Conservation (phyloP, 2,113 vertebrate genomes). For the Misgurnus mizolepis region DNA sequence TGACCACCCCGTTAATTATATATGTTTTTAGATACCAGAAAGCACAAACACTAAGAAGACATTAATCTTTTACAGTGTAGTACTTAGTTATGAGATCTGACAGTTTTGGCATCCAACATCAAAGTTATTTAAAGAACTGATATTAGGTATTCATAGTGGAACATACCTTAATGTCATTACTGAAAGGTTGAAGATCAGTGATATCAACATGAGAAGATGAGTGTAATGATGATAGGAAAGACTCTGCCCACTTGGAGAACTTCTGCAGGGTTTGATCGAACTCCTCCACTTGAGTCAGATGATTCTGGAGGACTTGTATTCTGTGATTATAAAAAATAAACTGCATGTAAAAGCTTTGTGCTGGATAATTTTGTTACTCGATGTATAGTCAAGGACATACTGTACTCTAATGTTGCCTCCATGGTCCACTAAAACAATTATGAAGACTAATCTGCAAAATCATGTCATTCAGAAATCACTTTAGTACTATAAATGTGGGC, state of each 20-base stretch:
- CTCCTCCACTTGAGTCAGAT: constrained; percentile 78
- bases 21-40: no score
- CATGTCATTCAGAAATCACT: no score
- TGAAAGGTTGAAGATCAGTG: constrained; percentile 74
- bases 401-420: no score
- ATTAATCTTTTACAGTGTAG: no score
- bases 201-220: constrained; percentile 80
- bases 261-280: constrained; percentile 84
- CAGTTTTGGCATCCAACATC: no score
- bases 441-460: no score
- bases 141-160: not conserved
- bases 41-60: no score
- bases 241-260: constrained; percentile 91
- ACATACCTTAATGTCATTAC: constrained; percentile 79
- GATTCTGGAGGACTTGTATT: constrained; percentile 79
- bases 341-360: not conserved
- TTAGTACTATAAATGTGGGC: no score
- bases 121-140: no score
- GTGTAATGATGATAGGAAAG: constrained; percentile 82
- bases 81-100: no score
- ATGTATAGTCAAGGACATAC: not conserved
- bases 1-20: no score
- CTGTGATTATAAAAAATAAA: constrained; percentile 65
- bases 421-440: no score
- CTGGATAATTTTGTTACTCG: not conserved